phyloP scores from a whole-genome alignment of 2,888 invertebrate genomes.

The Drosophila fungiperda region DNA sequence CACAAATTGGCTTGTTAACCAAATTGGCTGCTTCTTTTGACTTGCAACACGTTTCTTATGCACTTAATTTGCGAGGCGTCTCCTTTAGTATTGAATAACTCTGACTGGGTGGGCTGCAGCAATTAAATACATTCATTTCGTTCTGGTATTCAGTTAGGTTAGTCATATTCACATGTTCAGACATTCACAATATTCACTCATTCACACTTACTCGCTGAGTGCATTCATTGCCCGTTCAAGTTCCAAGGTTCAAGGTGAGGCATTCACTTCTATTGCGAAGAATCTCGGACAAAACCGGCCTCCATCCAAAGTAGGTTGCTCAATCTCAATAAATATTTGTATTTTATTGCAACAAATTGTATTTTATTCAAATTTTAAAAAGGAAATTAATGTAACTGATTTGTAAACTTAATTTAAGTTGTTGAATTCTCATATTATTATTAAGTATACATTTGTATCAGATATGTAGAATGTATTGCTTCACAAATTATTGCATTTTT shows the following conservation, averaged over 20 bases:
- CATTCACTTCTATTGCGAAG: constrained; percentile 67
- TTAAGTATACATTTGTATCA: background rate
- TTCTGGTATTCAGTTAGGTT: constrained; percentile 48
- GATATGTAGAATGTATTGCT: background rate
- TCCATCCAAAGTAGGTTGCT: constrained; percentile 30
- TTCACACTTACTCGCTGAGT: constrained; percentile 6
- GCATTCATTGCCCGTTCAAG: constrained; percentile 15
- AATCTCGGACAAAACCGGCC: constrained; percentile 22
- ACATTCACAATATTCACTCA: constrained; percentile 2
- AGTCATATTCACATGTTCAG: constrained; percentile 37
- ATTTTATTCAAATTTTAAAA: too few relatives aligned
- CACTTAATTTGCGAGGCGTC: constrained; percentile 56
- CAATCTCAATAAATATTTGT: constrained; percentile 22
- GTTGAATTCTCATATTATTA: background rate
- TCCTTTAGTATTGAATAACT: constrained; percentile 53
- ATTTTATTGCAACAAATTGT: background rate
- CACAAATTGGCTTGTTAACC: constrained; percentile 77
- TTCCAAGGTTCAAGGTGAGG: constrained; percentile 70
- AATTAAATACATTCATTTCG: background rate
- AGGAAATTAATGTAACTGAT: background rate
- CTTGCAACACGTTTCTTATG: constrained; percentile 68
- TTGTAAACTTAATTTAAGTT: background rate
- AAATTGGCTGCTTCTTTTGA: constrained; percentile 68
- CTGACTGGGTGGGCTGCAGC: constrained; percentile 56
- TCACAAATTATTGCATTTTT: background rate